Conservation (phyloP, 2,888 invertebrate genomes). For the Limnephilus lunatus region DNA sequence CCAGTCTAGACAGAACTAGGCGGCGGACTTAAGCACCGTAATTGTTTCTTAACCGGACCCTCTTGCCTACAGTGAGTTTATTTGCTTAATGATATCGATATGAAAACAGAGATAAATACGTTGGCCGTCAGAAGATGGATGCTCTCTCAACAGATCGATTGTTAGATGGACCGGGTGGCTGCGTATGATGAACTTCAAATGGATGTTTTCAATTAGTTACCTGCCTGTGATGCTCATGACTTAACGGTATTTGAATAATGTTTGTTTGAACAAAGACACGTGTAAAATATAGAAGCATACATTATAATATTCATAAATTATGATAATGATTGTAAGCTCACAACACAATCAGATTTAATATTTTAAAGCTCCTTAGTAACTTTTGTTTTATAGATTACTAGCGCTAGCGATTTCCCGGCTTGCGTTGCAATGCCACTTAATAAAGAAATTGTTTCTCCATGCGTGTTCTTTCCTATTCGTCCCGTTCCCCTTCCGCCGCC, state of each 20-base stretch:
- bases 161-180: conserved; percentile 31
- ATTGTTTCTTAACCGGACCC: background rate
- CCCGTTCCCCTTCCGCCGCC: no score
- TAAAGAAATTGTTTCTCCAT: no score
- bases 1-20: background rate
- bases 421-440: no score
- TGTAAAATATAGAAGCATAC: background rate
- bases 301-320: background rate
- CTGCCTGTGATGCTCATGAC: background rate
- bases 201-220: conserved; percentile 19
- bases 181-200: background rate
- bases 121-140: conserved; percentile 59
- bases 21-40: background rate
- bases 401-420: no score
- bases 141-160: conserved; percentile 8
- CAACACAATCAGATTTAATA: background rate
- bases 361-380: background rate
- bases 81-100: conserved; percentile 64
- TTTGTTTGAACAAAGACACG: background rate
- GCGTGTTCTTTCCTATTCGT: no score
- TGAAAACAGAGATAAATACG: conserved; percentile 60
- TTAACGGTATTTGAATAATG: background rate
- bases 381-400: background rate
- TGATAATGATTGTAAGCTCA: background rate
- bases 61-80: conserved; percentile 25